Base-by-base conservation (phyloP, 2,113 vertebrate genomes). In the Podilymbus podiceps region DNA sequence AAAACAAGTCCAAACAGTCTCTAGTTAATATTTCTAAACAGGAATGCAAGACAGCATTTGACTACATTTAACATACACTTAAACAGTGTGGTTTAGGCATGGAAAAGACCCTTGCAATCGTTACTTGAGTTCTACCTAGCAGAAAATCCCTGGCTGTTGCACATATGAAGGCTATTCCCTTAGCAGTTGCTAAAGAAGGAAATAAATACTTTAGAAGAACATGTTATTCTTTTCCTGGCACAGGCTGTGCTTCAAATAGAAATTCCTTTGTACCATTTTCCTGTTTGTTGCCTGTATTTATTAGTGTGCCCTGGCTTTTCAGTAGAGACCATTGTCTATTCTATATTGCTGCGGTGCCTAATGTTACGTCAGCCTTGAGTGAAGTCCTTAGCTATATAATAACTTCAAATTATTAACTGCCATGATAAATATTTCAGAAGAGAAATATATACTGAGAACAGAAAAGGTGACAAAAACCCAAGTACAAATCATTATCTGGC, bases 351-450 rank as follows among this genome's bases (percentile, higher is more conserved):
- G 20, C 50, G 16, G 28, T 69, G n/a, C 46, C 25, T 90, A 40
- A 79, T 20, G 12, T 25, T 93, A 69, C 2, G 0, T n/a, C 66
- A 90, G 87, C 85, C 82, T 79, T 93, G 46, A 91, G 35, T 56
- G 35, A 95, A 87, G 81, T 49, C 38, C 42, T 88, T 66, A 73
- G n/a, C 77, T 77, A 49, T 56, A n/a, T 15, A 91, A 84, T 31
- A 91, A 80, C 49, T 94, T 84, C 6, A 77, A 84, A 77, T 90
- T 90, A 81, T 89, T 94, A 87, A 85, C 49, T 78, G 44, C 10
- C 64, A 75, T 58, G 44, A 83, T 60, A 92, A 90, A 60, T 17
- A 88, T 81, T 88, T 84, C 64, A 78, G 30, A 24, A 81, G 64
- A 74, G 91, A 95, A 80, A 47, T 69, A 86, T 68, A 79, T 86